These are phyloP conservation scores for Panopea generosa DNA, from an alignment of 2,888 invertebrate species.

Conservation along the genomic window DNA sequence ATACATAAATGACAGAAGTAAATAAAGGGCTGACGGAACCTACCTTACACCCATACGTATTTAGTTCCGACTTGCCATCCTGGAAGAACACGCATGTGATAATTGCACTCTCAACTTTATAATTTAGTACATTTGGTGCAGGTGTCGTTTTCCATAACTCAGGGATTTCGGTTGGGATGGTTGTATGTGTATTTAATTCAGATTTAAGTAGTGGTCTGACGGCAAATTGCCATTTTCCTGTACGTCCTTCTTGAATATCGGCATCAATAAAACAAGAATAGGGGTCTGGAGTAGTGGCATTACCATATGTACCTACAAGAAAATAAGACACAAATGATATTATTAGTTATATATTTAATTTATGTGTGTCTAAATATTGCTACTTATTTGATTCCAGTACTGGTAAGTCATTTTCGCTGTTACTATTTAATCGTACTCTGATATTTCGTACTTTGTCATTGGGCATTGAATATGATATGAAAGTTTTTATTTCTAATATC, in stretches of 20 bases:
- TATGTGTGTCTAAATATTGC: too few species aligned
- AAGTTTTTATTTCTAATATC: too few species aligned
- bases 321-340: too few species aligned
- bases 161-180: slow-evolving; percentile 64
- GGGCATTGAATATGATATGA: too few species aligned
- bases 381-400: too few species aligned
- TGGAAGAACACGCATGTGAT: slow-evolving; percentile 84
- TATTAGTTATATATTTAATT: too few species aligned
- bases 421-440: too few species aligned
- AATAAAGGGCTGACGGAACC: too few species aligned
- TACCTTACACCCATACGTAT: slow-evolving; percentile 79
- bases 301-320: slow-evolving; percentile 45
- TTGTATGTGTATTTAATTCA: slow-evolving; percentile 74
- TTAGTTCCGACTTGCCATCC: slow-evolving; percentile 72
- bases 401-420: too few species aligned
- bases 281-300: slow-evolving; percentile 48
- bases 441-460: too few species aligned
- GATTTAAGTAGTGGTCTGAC: slow-evolving; percentile 72
- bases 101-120: slow-evolving; percentile 80
- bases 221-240: slow-evolving; percentile 82
- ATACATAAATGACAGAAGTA: too few species aligned
- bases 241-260: slow-evolving; percentile 62
- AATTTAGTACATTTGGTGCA: slow-evolving; percentile 70
- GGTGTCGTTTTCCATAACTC: slow-evolving; percentile 73
- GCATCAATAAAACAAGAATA: slow-evolving; percentile 77